Conservation (phyloP, 2,888 invertebrate genomes). For the Malacosoma neustria region DNA sequence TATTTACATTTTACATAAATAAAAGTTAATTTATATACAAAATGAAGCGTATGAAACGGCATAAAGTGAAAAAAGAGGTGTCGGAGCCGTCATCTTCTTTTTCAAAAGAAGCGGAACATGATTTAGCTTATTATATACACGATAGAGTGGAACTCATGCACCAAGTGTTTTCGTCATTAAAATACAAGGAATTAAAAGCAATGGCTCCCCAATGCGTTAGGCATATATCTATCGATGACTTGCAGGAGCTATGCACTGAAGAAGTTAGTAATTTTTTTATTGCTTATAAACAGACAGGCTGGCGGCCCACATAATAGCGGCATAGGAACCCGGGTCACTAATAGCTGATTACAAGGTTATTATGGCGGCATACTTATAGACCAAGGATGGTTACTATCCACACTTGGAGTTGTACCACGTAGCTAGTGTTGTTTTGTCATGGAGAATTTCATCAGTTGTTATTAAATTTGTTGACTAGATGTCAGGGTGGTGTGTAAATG, state of each 20-base stretch:
- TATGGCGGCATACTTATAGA: no score
- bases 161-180: slow-evolving; percentile 74
- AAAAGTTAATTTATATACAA: slow-evolving; percentile 1
- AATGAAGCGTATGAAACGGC: slow-evolving; percentile 20
- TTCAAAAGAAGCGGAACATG: slow-evolving; percentile 37
- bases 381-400: no score
- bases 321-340: no score
- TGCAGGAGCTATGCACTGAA: slow-evolving; percentile 76
- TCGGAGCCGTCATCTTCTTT: slow-evolving; percentile 31
- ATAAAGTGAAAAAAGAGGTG: slow-evolving; percentile 47
- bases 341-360: no score
- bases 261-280: slow-evolving; percentile 65
- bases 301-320: no score
- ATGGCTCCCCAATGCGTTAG: slow-evolving; percentile 71
- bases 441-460: no score
- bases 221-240: slow-evolving; percentile 57
- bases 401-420: no score
- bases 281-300: no score
- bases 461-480: no score
- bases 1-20: no score
- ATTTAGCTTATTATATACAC: slow-evolving; percentile 73
- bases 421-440: no score
- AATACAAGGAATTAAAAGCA: slow-evolving; percentile 70
- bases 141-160: slow-evolving; percentile 76
- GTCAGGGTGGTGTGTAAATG: no score